A percentile compares a stretch with the other conserved stretches of the same genome.
Evolutionary conservation across 2,113 vertebrate genomes (phyloP).

Genomic region (Oreocharis arfaki): DNA sequence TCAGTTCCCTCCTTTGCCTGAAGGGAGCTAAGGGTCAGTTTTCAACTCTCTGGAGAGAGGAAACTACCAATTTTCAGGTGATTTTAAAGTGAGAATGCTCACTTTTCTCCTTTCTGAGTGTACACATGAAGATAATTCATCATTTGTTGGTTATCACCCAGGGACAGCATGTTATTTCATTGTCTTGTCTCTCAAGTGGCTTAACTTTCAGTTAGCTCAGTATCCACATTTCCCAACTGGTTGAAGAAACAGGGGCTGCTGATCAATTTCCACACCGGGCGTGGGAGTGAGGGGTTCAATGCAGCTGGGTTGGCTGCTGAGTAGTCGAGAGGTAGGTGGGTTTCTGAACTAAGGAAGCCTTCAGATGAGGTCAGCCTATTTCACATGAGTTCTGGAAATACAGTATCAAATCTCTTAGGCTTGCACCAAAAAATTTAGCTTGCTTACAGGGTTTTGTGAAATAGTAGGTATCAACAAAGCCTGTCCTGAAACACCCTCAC

Average conservation of each 20-base stretch:
- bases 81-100: not conserved
- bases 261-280: not conserved
- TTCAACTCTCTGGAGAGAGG: not conserved
- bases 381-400: not conserved
- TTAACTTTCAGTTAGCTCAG: not conserved
- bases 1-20: not conserved
- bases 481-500: not conserved
- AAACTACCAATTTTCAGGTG: not conserved
- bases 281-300: not conserved
- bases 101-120: not conserved
- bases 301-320: not conserved
- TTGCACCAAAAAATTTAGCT: not conserved
- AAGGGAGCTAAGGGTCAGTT: not conserved
- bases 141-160: not conserved
- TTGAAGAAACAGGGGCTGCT: not conserved
- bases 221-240: not conserved
- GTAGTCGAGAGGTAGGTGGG: accelerated
- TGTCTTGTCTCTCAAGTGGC: not conserved
- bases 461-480: not conserved
- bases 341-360: not conserved
- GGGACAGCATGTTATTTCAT: not conserved
- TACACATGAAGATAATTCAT: not conserved
- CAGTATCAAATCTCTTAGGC: not conserved
- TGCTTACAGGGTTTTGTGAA: not conserved
- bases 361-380: not conserved